Percentiles rank a stretch among this genome's conserved stretches.
Evolutionary conservation across 2,888 invertebrate species (phyloP).

Genomic region (Sesia apiformis): DNA sequence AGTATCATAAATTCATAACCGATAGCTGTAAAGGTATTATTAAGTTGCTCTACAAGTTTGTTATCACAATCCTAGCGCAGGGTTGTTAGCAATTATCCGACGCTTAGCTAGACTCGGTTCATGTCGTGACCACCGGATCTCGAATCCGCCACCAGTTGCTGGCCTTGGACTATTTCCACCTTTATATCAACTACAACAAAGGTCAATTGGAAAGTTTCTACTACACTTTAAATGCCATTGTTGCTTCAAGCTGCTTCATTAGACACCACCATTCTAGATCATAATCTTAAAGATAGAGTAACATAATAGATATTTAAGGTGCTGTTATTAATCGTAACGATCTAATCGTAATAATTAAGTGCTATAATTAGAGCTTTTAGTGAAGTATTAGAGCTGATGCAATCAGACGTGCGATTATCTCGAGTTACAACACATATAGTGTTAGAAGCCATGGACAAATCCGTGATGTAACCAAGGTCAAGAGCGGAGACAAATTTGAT

Average conservation of each 20-base stretch:
- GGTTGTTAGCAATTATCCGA: background rate
- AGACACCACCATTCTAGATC: constrained; percentile 13
- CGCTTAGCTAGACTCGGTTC: background rate
- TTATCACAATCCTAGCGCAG: background rate
- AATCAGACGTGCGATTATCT: background rate
- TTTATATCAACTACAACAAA: constrained; percentile 40
- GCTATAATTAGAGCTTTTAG: background rate
- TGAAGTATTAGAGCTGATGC: background rate
- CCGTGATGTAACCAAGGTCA: constrained; percentile 43
- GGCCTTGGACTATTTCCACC: constrained; percentile 66
- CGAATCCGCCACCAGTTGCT: constrained; percentile 52
- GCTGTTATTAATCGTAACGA: background rate
- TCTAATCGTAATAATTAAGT: background rate
- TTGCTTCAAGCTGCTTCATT: constrained; percentile 5
- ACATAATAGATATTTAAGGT: constrained; percentile 19
- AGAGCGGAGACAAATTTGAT: constrained; percentile 39
- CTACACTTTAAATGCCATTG: constrained; percentile 18
- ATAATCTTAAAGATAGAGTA: constrained; percentile 16
- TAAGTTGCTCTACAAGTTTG: no score
- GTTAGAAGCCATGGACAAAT: constrained; percentile 7
- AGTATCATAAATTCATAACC: background rate
- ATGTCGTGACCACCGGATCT: constrained; percentile 65
- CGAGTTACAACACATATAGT: background rate
- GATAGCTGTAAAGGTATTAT: background rate
- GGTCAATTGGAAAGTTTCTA: constrained; percentile 59